Base-by-base conservation (phyloP, 2,888 invertebrate genomes). In the Nomada fabriciana region DNA sequence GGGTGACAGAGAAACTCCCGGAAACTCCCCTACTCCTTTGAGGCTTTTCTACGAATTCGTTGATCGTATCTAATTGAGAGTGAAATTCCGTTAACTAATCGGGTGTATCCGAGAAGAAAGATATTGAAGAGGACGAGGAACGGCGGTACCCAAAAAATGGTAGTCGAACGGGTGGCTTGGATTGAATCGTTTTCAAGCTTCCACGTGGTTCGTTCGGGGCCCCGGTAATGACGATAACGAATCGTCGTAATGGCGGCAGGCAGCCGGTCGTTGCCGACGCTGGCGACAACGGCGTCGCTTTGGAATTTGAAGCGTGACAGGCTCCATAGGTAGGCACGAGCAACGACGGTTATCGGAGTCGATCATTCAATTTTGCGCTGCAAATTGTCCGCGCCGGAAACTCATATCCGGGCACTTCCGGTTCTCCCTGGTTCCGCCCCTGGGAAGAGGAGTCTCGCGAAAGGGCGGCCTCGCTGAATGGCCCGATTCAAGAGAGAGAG, bases 341-440 rank as follows among this genome's bases (percentile, higher is more conserved):
- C 82, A 85, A 88, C 89, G 87, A 57, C 91, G 90, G 89, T 93
- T 93, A 93, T 92, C 93, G 91, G 87, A 93, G 92, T 93, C 93
- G 93, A 93, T 93, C 93, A 95, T 95, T 95, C 95, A 95, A 95
- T 95, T 95, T 95, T 95, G 95, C 94, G 94, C 94, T 95, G 95
- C 95, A 96, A 97, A 97, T 96, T 96, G 96, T 97, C 96, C 96
- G 96, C 96, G 96, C 96, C 97, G 97, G 96, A 96, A 96, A 96
- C 96, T 97, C 97, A 97, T 97, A 97, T 97, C 97, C 97, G 97
- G 96, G 92, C 89, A 90, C 93, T 93, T 94, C 93, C 93, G 93
- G 92, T 91, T 89, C 91, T 82, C 88, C 90, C 90, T 86, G 86
- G 85, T 85, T 76, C 90, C 89, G 84, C 89, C 88, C 80, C 71